Conservation (phyloP, 2,888 invertebrate species). For the Trissolcus brochymenae region DNA sequence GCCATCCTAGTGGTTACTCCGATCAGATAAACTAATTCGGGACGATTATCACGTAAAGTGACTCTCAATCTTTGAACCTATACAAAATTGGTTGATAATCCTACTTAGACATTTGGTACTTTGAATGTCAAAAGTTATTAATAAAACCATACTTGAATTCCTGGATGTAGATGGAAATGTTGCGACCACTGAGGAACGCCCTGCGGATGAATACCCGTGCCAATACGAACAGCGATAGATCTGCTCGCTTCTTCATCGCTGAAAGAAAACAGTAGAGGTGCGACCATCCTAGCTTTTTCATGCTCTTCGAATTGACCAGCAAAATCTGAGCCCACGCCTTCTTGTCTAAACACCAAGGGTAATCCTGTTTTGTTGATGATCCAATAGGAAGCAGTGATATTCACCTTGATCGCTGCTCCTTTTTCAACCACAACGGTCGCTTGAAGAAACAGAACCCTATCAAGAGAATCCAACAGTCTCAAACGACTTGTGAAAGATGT, state of each 20-base stretch:
- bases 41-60: constrained; percentile 79
- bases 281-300: constrained; percentile 93
- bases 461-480: constrained; percentile 84
- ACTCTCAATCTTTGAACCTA: constrained; percentile 79
- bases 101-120: background rate
- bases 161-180: constrained; percentile 89
- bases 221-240: constrained; percentile 86
- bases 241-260: constrained; percentile 91
- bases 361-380: constrained; percentile 96
- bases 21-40: constrained; percentile 87
- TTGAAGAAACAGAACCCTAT: constrained; percentile 85
- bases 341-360: constrained; percentile 96
- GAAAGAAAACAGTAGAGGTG: constrained; percentile 95
- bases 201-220: constrained; percentile 80
- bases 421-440: constrained; percentile 81
- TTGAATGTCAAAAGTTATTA: background rate
- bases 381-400: constrained; percentile 93
- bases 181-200: constrained; percentile 87
- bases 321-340: constrained; percentile 85
- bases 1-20: constrained; percentile 94
- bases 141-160: constrained; percentile 80
- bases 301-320: constrained; percentile 97
- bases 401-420: constrained; percentile 82
- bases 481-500: constrained; percentile 82
- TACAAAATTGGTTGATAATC: constrained; percentile 12